Conservation (phyloP, 2,888 invertebrate genomes). For the Pammene aurita region DNA sequence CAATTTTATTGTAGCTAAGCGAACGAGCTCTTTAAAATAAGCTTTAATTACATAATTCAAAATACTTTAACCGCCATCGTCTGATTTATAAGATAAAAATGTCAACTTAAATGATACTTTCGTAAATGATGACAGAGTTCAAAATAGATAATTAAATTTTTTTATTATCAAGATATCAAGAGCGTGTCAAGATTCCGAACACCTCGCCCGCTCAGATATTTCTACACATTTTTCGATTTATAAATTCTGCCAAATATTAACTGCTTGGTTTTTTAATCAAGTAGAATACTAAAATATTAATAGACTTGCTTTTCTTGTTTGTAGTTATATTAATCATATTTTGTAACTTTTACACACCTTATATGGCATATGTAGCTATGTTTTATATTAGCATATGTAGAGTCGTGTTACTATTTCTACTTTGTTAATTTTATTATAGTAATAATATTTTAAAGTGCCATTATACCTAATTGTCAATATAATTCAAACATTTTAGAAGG, state of each 20-base stretch:
- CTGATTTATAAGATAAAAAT: too few relatives aligned
- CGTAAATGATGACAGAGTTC: too few relatives aligned
- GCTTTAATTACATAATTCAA: too few relatives aligned
- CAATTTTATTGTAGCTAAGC: too few relatives aligned
- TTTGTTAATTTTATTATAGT: constrained; percentile 6
- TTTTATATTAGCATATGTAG: constrained; percentile 5
- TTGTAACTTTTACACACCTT: constrained; percentile 9
- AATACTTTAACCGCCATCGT: too few relatives aligned
- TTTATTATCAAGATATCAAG: too few relatives aligned
- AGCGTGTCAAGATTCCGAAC: too few relatives aligned
- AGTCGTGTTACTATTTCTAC: constrained; percentile 5
- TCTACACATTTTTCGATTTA: neutral
- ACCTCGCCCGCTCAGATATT: too few relatives aligned
- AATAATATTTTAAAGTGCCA: constrained; percentile 3
- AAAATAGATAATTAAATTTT: too few relatives aligned
- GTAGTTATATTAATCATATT: constrained; percentile 9
- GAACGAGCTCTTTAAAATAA: too few relatives aligned
- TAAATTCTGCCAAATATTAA: constrained; percentile 9
- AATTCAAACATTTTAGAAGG: neutral
- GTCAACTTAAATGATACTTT: too few relatives aligned
- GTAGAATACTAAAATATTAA: constrained; percentile 7
- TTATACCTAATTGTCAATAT: constrained; percentile 19
- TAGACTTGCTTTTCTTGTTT: constrained; percentile 21
- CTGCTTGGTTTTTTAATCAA: constrained; percentile 3
- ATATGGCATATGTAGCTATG: neutral